These are phyloP conservation scores for Ophonus ardosiacus DNA, from an alignment of 2,888 invertebrate species.

Conservation along the genomic window DNA sequence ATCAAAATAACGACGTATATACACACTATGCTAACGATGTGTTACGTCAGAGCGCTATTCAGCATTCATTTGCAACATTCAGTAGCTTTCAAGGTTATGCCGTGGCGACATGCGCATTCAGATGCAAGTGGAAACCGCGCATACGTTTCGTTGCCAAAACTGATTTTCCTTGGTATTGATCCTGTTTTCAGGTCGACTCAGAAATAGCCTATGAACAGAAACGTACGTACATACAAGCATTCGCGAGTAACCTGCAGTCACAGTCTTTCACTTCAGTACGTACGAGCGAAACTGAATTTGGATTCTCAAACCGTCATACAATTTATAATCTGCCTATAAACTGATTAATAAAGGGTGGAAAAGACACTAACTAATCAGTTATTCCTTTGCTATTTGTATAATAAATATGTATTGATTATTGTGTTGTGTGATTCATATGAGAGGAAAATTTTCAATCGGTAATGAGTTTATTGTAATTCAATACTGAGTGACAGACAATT, in stretches of 20 bases:
- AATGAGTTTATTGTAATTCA: background rate
- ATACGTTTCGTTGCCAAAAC: constrained; percentile 50
- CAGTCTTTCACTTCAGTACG: constrained; percentile 16
- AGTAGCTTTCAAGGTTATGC: constrained; percentile 38
- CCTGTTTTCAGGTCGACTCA: constrained; percentile 51
- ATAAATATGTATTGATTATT: constrained; percentile 29
- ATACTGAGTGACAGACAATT: background rate
- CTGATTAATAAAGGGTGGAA: background rate
- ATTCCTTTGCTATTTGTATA: background rate
- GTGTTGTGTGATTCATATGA: constrained; percentile 30
- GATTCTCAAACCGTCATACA: background rate
- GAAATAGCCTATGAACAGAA: constrained; percentile 49
- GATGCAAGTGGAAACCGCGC: background rate
- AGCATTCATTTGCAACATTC: background rate
- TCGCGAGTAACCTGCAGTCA: constrained; percentile 4
- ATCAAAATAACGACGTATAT: constrained; percentile 18
- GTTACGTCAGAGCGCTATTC: constrained; percentile 30
- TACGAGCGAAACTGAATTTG: background rate
- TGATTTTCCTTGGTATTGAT: constrained; percentile 55
- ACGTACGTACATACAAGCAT: constrained; percentile 15
- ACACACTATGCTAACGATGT: constrained; percentile 31
- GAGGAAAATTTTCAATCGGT: background rate
- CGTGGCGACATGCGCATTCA: constrained; percentile 16
- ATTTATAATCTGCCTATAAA: background rate
- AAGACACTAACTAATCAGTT: background rate